Conservation (phyloP, 2,113 vertebrate genomes). For the Saccopteryx bilineata region DNA sequence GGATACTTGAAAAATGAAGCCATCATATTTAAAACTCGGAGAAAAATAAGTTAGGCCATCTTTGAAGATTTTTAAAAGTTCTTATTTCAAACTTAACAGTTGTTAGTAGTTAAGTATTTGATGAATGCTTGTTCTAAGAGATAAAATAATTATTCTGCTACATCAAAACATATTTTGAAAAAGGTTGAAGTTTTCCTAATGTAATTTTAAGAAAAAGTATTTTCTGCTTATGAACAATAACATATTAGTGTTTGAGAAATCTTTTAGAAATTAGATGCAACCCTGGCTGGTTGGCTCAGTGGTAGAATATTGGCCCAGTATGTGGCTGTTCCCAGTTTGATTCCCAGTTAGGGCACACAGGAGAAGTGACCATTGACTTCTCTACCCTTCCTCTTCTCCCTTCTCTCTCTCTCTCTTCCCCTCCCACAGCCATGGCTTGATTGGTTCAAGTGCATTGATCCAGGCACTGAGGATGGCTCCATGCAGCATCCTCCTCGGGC, state of each 20-base stretch:
- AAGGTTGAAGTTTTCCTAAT: background rate
- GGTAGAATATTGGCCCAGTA: no score
- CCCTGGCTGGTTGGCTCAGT: no score
- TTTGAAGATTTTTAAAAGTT: background rate
- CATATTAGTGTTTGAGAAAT: background rate
- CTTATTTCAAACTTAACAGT: background rate
- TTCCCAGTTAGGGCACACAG: no score
- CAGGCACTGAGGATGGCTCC: no score
- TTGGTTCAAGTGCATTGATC: no score
- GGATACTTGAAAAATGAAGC: background rate
- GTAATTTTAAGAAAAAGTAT: background rate
- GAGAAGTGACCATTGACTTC: no score
- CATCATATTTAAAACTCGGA: background rate
- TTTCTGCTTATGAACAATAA: background rate
- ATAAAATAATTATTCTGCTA: background rate
- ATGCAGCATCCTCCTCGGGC: no score
- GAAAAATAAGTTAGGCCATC: background rate
- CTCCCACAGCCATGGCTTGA: no score
- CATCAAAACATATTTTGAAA: background rate
- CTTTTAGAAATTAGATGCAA: background rate
- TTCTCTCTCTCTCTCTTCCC: no score
- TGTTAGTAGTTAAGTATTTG: background rate
- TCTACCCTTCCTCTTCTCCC: no score
- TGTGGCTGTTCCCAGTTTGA: no score
- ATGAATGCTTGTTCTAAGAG: background rate